A percentile compares a stretch with the other conserved stretches of the same genome.
Evolutionary conservation across 2,888 invertebrate species (phyloP).

Genomic region (Orthonevra nobilis): DNA sequence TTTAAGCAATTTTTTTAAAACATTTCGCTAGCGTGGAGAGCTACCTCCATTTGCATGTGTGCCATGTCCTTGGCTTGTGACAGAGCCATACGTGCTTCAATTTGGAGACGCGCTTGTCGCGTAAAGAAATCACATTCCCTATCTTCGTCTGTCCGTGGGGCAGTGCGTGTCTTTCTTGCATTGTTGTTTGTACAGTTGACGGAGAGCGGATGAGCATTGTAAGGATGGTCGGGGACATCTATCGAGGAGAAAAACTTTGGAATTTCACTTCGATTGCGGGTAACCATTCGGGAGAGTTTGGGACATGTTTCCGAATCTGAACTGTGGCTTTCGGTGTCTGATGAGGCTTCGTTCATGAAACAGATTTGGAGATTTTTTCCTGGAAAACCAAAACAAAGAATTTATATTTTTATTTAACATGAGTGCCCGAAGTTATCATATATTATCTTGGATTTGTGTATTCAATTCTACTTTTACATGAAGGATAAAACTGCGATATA

Average conservation of each 20-base stretch:
- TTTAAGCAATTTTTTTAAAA: too few relatives aligned
- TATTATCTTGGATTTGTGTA: too few relatives aligned
- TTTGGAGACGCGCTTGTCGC: constrained; percentile 90
- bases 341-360: constrained; percentile 96
- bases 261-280: constrained; percentile 67
- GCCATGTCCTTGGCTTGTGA: constrained; percentile 96
- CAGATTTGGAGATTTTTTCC: constrained; percentile 97
- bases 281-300: constrained; percentile 74
- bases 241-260: constrained; percentile 60
- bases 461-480: too few relatives aligned
- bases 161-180: constrained; percentile 58
- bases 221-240: constrained; percentile 73
- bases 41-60: constrained; percentile 93
- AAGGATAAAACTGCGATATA: too few relatives aligned
- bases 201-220: constrained; percentile 74
- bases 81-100: constrained; percentile 92
- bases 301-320: constrained; percentile 85
- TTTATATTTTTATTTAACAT: too few relatives aligned
- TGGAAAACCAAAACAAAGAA: too few relatives aligned
- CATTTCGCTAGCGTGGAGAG: too few relatives aligned
- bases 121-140: constrained; percentile 90
- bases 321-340: constrained; percentile 89
- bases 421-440: too few relatives aligned
- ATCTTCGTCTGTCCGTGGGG: constrained; percentile 78
- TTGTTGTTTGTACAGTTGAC: constrained; percentile 72